A percentile compares a stretch with the other conserved stretches of the same genome.
Evolutionary conservation across 2,113 vertebrate species (phyloP).

Genomic region (Lethenteron reissneri): DNA sequence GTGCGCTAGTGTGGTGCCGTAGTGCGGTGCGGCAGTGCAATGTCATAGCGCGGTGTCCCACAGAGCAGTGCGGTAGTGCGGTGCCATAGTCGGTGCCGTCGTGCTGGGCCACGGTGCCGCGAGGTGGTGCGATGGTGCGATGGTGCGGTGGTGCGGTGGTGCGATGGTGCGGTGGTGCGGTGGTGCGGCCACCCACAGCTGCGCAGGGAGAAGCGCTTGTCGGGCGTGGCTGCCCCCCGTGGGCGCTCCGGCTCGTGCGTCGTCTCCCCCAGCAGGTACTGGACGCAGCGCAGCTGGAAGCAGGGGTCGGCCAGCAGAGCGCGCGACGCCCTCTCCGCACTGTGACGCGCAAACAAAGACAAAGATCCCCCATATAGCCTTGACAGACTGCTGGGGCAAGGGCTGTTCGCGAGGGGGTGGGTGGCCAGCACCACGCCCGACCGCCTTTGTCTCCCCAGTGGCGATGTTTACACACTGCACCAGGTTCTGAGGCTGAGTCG

Average conservation of each 20-base stretch:
- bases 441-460: background rate
- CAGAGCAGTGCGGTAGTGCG: too few relatives aligned
- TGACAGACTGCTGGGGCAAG: background rate
- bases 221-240: too few relatives aligned
- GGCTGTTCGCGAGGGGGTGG: background rate
- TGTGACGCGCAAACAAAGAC: slow-evolving; percentile 16
- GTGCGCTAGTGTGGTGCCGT: too few relatives aligned
- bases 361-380: background rate
- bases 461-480: background rate
- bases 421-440: background rate
- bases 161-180: background rate
- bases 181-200: slow-evolving; percentile 41
- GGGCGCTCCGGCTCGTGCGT: slow-evolving; percentile 16
- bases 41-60: too few relatives aligned
- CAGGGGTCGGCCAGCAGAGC: slow-evolving; percentile 77
- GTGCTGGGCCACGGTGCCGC: too few relatives aligned
- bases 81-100: too few relatives aligned
- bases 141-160: too few relatives aligned
- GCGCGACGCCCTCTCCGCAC: slow-evolving; percentile 33
- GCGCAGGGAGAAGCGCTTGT: slow-evolving; percentile 67
- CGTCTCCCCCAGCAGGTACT: slow-evolving; percentile 60
- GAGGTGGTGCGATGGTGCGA: too few relatives aligned
- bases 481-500: background rate
- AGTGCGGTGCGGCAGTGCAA: too few relatives aligned
- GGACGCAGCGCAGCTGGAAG: slow-evolving; percentile 89